A percentile compares a stretch with the other conserved stretches of the same genome.
These are phyloP conservation scores for Channallabes apus DNA, from an alignment of 2,797 vertebrate genomes.

Conservation along the genomic window DNA sequence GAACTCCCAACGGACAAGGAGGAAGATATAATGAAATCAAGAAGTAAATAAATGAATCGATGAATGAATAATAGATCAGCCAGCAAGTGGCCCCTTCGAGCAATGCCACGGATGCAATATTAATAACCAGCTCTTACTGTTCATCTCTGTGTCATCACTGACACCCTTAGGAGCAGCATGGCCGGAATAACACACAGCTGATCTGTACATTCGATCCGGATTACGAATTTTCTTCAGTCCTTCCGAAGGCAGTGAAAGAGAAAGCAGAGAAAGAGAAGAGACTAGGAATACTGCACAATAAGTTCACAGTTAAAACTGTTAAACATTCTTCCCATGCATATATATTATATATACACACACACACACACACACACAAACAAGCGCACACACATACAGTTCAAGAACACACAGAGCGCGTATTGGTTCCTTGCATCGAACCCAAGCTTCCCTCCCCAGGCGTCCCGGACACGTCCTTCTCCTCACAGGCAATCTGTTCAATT, in stretches of 20 bases:
- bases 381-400: background rate
- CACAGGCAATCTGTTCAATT: constrained; percentile 42
- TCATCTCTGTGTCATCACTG: constrained; percentile 85
- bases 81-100: constrained; percentile 76
- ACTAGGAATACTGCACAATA: constrained; percentile 71
- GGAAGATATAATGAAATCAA: constrained; percentile 75
- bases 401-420: background rate
- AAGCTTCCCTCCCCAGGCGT: constrained; percentile 30
- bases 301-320: constrained; percentile 62
- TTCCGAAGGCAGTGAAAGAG: constrained; percentile 79
- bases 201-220: constrained; percentile 88
- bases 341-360: constrained; percentile 24
- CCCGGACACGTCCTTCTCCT: constrained; percentile 46
- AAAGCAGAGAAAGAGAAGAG: constrained; percentile 74
- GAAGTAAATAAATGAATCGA: constrained; percentile 84
- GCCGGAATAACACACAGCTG: constrained; percentile 84
- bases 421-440: background rate
- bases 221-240: constrained; percentile 89
- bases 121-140: constrained; percentile 86
- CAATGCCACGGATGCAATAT: constrained; percentile 77
- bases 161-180: constrained; percentile 85
- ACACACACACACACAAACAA: background rate
- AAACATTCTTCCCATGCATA: constrained; percentile 57
- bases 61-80: constrained; percentile 84
- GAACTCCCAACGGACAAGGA: constrained; percentile 68